A percentile compares a stretch with the other conserved stretches of the same genome.
These are phyloP conservation scores for Rhabdomys dilectus DNA, from an alignment of 2,113 vertebrate genomes.

Conservation along the genomic window DNA sequence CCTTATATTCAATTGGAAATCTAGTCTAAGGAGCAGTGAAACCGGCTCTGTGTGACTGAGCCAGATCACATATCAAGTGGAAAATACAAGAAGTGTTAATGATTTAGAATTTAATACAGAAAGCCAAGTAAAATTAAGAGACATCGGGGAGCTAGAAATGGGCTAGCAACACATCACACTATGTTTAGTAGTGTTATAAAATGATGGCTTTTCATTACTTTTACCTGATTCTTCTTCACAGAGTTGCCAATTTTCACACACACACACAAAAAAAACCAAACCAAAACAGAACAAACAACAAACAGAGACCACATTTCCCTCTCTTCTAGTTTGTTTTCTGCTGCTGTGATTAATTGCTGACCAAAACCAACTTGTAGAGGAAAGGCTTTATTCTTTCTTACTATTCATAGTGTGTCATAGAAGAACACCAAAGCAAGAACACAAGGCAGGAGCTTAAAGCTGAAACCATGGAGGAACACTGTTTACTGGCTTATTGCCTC, in stretches of 20 bases:
- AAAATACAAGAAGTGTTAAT: constrained; percentile 18
- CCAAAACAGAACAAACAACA: not conserved
- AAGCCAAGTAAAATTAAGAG: constrained; percentile 33
- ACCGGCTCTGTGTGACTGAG: constrained; percentile 12
- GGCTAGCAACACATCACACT: not conserved
- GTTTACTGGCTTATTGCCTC: not conserved
- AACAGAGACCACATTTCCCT: not conserved
- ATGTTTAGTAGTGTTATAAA: constrained; percentile 42
- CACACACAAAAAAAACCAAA: not conserved
- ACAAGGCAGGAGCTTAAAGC: not conserved
- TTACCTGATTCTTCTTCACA: constrained; percentile 34
- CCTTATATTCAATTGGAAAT: not conserved
- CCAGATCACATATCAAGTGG: not conserved
- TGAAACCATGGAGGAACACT: not conserved
- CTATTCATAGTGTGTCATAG: not conserved
- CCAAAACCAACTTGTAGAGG: not conserved
- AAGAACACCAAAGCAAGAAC: not conserved
- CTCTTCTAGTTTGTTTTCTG: not conserved
- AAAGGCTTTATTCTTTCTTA: not conserved
- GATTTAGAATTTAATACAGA: constrained; percentile 47
- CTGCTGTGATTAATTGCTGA: not conserved
- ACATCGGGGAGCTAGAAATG: not conserved
- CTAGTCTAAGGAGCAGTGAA: not conserved
- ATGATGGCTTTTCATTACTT: not conserved
- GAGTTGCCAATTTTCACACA: constrained; percentile 33